Base-by-base conservation (phyloP, 2,888 invertebrate species). In the Vannuccia rotundouncinata region DNA sequence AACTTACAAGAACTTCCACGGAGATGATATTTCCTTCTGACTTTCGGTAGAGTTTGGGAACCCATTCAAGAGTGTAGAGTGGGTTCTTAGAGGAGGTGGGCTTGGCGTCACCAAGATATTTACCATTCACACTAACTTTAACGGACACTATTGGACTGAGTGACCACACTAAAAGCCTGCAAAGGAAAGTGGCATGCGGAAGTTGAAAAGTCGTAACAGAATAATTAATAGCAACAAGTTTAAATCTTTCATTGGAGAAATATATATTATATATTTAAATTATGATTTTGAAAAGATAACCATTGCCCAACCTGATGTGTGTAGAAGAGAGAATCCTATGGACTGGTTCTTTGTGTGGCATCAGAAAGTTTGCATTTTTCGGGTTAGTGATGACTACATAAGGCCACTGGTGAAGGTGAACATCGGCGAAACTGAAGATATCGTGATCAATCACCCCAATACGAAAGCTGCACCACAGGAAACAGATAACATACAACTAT, bases 381-480 rank as follows among this genome's bases (percentile, higher is more conserved):
- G 95, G 95, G 90, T 95, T 95, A 75, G 95, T 95, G 25, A 95
- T 90, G 83, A 95, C 88, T 73, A 92, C 90, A 29, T 94, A 89
- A 5, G 95, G 95, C 94, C 94, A 95, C 22, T 91, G 82, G 82
- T 91, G 90, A 25, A 93, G 92, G 83, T 90, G 90, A 78, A 92
- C 90, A 88, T 95, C 95, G 80, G 91, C 89, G 89, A 95, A 95
- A 31, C 94, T 93, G 86, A 95, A 92, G 83, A 94, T 89, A 74
- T 94, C 95, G 87, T 95, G 93, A 88, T 95, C 95, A 83, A 95
- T 91, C n/a, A 93, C 94, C 82, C 92, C 91, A 77, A 95, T 86
- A 59, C 95, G 91, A 89, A 77, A 81, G 31, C 75, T 81, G 0
- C 17, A 45, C 45, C 17, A 13, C 45, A 45, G 45, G 45, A 17